Conservation (phyloP, 2,797 vertebrate species). For the Eulemur rubriventer region DNA sequence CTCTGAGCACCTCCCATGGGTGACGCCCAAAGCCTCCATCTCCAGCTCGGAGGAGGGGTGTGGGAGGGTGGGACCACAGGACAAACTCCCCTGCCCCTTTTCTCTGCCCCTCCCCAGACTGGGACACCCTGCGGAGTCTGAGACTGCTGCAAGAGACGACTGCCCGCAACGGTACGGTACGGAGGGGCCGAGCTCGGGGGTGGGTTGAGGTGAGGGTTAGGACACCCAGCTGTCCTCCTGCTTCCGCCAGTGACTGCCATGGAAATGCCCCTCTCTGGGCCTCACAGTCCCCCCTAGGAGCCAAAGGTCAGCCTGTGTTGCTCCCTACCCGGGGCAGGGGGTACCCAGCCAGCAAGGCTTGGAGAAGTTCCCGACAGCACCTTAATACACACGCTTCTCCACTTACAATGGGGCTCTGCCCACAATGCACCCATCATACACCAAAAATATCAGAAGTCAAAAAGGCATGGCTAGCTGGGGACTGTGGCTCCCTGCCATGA, state of each 20-base stretch:
- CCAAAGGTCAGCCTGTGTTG: background rate
- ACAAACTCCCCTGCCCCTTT: background rate
- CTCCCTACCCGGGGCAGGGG: too few species aligned
- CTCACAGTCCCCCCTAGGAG: background rate
- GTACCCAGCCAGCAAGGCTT: background rate
- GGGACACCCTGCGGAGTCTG: constrained; percentile 38
- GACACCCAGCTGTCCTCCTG: background rate
- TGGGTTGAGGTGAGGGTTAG: fast-evolving
- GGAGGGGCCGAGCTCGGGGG: fast-evolving
- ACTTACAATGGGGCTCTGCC: background rate
- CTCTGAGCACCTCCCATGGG: background rate
- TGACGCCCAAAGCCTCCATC: background rate
- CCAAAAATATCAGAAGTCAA: background rate
- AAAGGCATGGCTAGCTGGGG: background rate
- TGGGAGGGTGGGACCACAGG: background rate
- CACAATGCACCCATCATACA: too few species aligned
- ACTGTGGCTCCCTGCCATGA: background rate
- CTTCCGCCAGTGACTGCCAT: background rate
- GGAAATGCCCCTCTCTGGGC: background rate
- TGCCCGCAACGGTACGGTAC: constrained; percentile 44
- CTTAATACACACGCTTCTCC: background rate
- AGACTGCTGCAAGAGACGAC: constrained; percentile 31
- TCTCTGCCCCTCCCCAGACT: constrained; percentile 15
- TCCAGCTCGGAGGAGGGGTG: background rate
- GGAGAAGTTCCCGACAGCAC: background rate